phyloP scores from a whole-genome alignment of 2,113 vertebrate genomes.

The Haemorhous mexicanus region DNA sequence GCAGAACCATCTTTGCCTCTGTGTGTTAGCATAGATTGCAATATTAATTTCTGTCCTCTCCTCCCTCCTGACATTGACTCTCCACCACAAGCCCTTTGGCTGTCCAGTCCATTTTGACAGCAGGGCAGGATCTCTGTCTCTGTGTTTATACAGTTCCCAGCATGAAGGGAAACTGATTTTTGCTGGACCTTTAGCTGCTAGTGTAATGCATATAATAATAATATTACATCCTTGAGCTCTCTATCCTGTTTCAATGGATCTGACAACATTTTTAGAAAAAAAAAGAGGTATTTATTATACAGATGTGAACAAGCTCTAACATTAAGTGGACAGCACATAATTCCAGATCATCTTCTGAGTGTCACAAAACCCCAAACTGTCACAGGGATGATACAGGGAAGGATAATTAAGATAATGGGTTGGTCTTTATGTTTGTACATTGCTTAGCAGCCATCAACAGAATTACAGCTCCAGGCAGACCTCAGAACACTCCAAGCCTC shows the following conservation, averaged over 20 bases:
- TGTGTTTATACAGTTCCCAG: neutral
- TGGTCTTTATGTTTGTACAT: neutral
- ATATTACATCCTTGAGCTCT: neutral
- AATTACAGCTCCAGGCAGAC: neutral
- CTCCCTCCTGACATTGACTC: neutral
- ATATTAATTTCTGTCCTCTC: conserved; percentile 22
- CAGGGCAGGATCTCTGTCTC: neutral
- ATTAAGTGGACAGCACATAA: conserved; percentile 36
- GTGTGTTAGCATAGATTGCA: neutral
- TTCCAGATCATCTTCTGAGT: conserved; percentile 32
- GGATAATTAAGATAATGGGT: conserved; percentile 39
- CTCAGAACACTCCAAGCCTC: neutral
- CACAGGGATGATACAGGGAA: neutral
- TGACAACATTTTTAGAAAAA: conserved; percentile 14
- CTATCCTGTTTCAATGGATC: neutral
- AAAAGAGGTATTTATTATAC: neutral
- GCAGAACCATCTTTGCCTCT: neutral
- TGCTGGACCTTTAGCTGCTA: neutral
- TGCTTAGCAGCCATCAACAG: neutral
- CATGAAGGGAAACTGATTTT: neutral
- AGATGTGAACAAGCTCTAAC: neutral
- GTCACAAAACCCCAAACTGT: neutral
- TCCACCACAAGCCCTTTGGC: neutral
- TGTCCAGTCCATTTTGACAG: neutral
- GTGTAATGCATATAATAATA: conserved; percentile 1